A percentile compares a stretch with the other conserved stretches of the same genome.
Conservation (phyloP, 2,797 vertebrate species). For the Australoheros facetus region DNA sequence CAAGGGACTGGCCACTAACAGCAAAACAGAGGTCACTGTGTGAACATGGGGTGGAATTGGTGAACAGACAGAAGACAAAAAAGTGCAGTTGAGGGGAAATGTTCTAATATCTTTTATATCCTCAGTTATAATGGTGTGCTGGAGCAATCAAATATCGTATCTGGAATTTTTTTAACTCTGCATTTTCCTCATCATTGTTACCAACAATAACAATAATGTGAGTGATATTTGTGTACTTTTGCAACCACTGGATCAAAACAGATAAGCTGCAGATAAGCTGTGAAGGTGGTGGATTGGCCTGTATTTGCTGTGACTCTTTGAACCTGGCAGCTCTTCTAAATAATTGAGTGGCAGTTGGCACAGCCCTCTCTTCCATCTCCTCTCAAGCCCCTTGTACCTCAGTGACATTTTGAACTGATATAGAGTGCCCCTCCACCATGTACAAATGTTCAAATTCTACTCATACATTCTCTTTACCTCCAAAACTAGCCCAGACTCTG, state of each 20-base stretch:
- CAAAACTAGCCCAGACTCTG: slow-evolving; percentile 31
- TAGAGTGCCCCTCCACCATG: slow-evolving; percentile 31
- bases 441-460: slow-evolving; percentile 42
- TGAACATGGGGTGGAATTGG: slow-evolving; percentile 63
- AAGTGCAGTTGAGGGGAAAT: slow-evolving; percentile 24
- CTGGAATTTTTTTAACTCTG: slow-evolving; percentile 46
- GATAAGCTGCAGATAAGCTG: slow-evolving; percentile 37
- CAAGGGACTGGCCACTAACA: slow-evolving; percentile 92
- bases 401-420: slow-evolving; percentile 32
- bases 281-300: slow-evolving; percentile 42
- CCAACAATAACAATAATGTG: slow-evolving; percentile 28
- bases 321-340: slow-evolving; percentile 61
- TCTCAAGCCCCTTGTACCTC: slow-evolving; percentile 39
- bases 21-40: slow-evolving; percentile 97
- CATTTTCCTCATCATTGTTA: slow-evolving; percentile 60
- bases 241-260: slow-evolving; percentile 35
- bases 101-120: slow-evolving; percentile 67
- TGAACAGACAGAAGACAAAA: slow-evolving; percentile 6
- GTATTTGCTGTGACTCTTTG: slow-evolving; percentile 60
- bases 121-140: slow-evolving; percentile 34
- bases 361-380: slow-evolving; percentile 47
- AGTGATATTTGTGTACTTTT: slow-evolving; percentile 52
- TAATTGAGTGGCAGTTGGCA: slow-evolving; percentile 70
- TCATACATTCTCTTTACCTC: slow-evolving; percentile 35
- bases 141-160: slow-evolving; percentile 62